Base-by-base conservation (phyloP, 1,140 invertebrate genomes). In the Listronotus bonariensis region DNA sequence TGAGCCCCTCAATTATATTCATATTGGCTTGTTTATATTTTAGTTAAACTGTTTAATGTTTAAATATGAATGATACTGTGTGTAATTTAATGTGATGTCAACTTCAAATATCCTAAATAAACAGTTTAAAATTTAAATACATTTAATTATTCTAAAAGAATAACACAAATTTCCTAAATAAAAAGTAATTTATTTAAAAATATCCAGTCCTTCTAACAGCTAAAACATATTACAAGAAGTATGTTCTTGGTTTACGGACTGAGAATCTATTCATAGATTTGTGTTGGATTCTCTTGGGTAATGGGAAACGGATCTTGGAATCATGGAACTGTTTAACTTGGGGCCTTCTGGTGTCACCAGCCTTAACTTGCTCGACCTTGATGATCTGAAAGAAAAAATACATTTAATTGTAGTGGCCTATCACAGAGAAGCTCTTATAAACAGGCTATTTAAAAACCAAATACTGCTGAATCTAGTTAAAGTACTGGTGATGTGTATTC, bases 261-360 rank as follows among this genome's bases (percentile, higher is more conserved):
- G 92, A 92, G 86, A 94, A 92, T 71, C 85, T 82, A 69, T 89
- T 88, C 82, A 92, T 87, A 67, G 86, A 84, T 80, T 92, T 91
- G 77, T 88, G 88, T 73, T 91, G 86, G 65, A 97, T 93, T 69
- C 96, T 87, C 81, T 97, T 96, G 31, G 96, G 93, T 80, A 99
- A 83, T 61, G 97, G 97, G 89, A 99, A 99, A 76, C 87, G 88
- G 80, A 99, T 97, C 74, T 89, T 92, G 40, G 91, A 89, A 82
- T 99, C 93, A 81, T 99, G 97, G 88, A 99, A 99, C 82, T 99
- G 97, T 83, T 97, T 98, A 17, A 99, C 89, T 75, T 95, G 90
- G 6, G 96, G 91, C 75, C 97, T 86, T 71, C 96, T 87, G 76
- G 94, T 96, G 69, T 96, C 93, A 10, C 83, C 81, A 20, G 95